A percentile compares a stretch with the other conserved stretches of the same genome.
Conservation (phyloP, 2,797 vertebrate genomes). For the Sebastes alutus region DNA sequence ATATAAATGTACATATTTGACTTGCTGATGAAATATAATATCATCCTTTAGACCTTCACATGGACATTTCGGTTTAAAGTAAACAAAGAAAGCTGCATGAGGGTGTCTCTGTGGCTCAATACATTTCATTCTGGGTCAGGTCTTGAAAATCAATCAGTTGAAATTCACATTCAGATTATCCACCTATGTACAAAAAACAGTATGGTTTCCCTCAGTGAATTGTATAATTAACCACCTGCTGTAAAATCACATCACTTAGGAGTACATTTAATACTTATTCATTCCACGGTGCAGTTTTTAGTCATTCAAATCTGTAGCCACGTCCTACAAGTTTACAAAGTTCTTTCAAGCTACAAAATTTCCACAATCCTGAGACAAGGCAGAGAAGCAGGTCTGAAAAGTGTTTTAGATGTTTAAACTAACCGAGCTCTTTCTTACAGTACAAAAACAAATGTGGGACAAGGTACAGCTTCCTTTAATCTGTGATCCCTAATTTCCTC, state of each 20-base stretch:
- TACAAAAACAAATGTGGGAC: neutral
- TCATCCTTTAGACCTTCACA: neutral
- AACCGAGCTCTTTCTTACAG: neutral
- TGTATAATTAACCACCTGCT: slow-evolving; percentile 5
- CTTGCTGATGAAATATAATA: slow-evolving; percentile 24
- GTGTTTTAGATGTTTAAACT: slow-evolving; percentile 2
- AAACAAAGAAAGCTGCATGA: neutral
- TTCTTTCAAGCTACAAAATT: slow-evolving; percentile 41
- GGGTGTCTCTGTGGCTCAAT: slow-evolving; percentile 9
- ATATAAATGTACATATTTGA: slow-evolving; percentile 28
- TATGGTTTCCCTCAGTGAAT: slow-evolving; percentile 18
- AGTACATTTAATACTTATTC: slow-evolving; percentile 50
- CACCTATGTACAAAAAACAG: slow-evolving; percentile 44
- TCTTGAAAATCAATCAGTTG: neutral
- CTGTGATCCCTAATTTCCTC: slow-evolving; percentile 27
- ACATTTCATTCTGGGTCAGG: slow-evolving; percentile 9
- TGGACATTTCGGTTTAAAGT: neutral
- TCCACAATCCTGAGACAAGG: slow-evolving; percentile 61
- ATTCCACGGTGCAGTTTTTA: slow-evolving; percentile 44
- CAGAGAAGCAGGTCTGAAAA: slow-evolving; percentile 10
- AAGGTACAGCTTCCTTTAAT: neutral
- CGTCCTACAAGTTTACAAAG: slow-evolving; percentile 28
- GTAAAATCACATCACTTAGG: slow-evolving; percentile 41
- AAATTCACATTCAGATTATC: slow-evolving; percentile 40
- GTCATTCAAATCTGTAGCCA: slow-evolving; percentile 42